phyloP scores from a whole-genome alignment of 2,888 invertebrate genomes.

The Brachyopa scutellaris region DNA sequence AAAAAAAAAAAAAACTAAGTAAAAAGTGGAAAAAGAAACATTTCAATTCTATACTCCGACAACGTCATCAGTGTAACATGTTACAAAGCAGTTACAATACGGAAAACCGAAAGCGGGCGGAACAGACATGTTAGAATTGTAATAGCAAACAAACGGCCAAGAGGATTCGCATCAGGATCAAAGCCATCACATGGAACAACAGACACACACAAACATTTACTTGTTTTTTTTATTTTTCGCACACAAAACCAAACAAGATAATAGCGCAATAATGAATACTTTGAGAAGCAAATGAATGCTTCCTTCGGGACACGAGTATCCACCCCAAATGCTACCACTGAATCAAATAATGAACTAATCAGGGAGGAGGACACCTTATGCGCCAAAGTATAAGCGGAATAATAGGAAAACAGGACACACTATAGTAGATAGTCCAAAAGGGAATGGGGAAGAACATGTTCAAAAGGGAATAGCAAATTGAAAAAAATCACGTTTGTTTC shows the following conservation, averaged over 20 bases:
- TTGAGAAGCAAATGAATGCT: slow-evolving; percentile 35
- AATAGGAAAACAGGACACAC: slow-evolving; percentile 39
- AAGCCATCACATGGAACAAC: slow-evolving; percentile 34
- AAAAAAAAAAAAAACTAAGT: slow-evolving; percentile 18
- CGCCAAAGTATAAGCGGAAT: slow-evolving; percentile 36
- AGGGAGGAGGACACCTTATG: slow-evolving; percentile 54
- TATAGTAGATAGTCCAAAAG: slow-evolving; percentile 47
- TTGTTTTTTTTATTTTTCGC: slow-evolving; percentile 4
- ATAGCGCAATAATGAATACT: slow-evolving; percentile 52
- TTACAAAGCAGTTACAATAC: slow-evolving; percentile 55
- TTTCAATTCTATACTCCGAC: slow-evolving; percentile 60
- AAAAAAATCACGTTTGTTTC: slow-evolving; percentile 8
- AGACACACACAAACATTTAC: slow-evolving; percentile 1
- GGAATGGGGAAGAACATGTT: not conserved
- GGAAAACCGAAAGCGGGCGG: slow-evolving; percentile 1
- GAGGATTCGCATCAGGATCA: slow-evolving; percentile 59
- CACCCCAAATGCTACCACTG: slow-evolving; percentile 12
- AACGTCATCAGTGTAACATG: slow-evolving; percentile 67
- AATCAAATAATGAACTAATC: slow-evolving; percentile 65
- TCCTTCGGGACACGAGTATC: slow-evolving; percentile 10
- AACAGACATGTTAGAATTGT: slow-evolving; percentile 48
- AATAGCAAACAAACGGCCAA: slow-evolving; percentile 62
- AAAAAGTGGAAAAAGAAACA: slow-evolving; percentile 12
- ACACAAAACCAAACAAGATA: not conserved
- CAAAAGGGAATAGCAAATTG: slow-evolving; percentile 23